Evolutionary conservation across 2,888 invertebrate species (phyloP).

Genomic region (Steinernema carpocapsae): DNA sequence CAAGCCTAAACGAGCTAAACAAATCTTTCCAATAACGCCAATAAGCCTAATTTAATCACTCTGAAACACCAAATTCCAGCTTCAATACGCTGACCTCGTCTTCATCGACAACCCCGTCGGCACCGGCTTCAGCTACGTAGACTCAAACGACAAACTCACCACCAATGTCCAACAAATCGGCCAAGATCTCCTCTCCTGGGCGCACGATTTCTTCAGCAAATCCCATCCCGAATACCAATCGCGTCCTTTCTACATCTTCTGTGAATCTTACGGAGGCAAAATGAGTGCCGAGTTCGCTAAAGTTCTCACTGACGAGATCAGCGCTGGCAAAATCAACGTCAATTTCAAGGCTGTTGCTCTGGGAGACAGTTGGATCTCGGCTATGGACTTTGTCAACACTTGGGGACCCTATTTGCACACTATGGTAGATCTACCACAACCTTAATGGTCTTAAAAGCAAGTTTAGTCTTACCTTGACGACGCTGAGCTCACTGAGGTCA

Average conservation of each 20-base stretch:
- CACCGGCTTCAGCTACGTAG: slow-evolving; percentile 79
- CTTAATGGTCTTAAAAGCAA: background rate
- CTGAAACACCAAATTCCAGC: slow-evolving; percentile 71
- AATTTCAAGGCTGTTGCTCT: slow-evolving; percentile 81
- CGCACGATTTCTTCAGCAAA: slow-evolving; percentile 76
- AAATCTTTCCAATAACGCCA: too few relatives aligned
- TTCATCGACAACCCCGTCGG: slow-evolving; percentile 90
- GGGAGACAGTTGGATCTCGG: slow-evolving; percentile 89
- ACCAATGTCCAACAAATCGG: slow-evolving; percentile 45
- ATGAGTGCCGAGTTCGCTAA: slow-evolving; percentile 85
- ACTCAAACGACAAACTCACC: slow-evolving; percentile 58
- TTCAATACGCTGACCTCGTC: slow-evolving; percentile 79
- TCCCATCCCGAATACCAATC: slow-evolving; percentile 77
- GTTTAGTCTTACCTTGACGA: slow-evolving; percentile 59
- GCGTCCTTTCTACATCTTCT: slow-evolving; percentile 82
- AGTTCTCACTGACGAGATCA: slow-evolving; percentile 74
- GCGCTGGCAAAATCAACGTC: slow-evolving; percentile 73
- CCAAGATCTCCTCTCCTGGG: slow-evolving; percentile 79
- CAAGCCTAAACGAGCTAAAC: too few relatives aligned
- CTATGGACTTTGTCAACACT: slow-evolving; percentile 81
- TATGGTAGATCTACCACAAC: slow-evolving; percentile 73
- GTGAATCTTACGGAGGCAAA: slow-evolving; percentile 86
- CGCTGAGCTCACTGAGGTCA: slow-evolving; percentile 49
- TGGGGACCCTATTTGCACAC: slow-evolving; percentile 83
- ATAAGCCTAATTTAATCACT: background rate